phyloP scores from a whole-genome alignment of 1,140 invertebrate genomes.

The Megalonaias nervosa region DNA sequence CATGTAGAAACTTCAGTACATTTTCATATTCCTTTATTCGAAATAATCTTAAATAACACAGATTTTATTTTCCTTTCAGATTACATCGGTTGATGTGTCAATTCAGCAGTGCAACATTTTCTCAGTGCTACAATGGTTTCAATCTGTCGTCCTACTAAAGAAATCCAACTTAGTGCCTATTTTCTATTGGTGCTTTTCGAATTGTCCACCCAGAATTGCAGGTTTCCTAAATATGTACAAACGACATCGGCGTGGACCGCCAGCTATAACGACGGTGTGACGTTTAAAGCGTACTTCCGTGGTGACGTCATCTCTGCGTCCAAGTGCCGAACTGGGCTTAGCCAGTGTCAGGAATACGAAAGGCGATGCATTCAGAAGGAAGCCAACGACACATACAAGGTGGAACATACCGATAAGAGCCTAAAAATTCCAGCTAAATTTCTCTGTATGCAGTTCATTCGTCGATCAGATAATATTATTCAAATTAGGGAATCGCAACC shows the following conservation, averaged over 20 bases:
- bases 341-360: slow-evolving; percentile 9
- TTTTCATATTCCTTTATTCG: too few relatives aligned
- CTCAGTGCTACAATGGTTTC: too few relatives aligned
- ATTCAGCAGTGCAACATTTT: too few relatives aligned
- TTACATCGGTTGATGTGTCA: too few relatives aligned
- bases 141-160: too few relatives aligned
- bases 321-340: slow-evolving; percentile 3
- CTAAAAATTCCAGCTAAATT: slow-evolving; percentile 28
- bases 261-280: neutral
- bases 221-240: slow-evolving; percentile 16
- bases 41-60: too few relatives aligned
- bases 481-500: slow-evolving; percentile 41
- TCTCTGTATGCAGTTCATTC: slow-evolving; percentile 56
- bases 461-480: slow-evolving; percentile 45
- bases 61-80: too few relatives aligned
- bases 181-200: too few relatives aligned
- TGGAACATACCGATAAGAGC: slow-evolving; percentile 31
- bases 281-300: slow-evolving; percentile 18
- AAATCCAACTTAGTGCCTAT: too few relatives aligned
- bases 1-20: too few relatives aligned
- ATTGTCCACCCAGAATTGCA: slow-evolving; percentile 1
- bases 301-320: slow-evolving; percentile 10
- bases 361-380: slow-evolving; percentile 15
- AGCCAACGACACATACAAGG: slow-evolving; percentile 41
- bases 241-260: slow-evolving; percentile 16